Conservation (phyloP, 2,888 invertebrate species). For the Magallana nippona region DNA sequence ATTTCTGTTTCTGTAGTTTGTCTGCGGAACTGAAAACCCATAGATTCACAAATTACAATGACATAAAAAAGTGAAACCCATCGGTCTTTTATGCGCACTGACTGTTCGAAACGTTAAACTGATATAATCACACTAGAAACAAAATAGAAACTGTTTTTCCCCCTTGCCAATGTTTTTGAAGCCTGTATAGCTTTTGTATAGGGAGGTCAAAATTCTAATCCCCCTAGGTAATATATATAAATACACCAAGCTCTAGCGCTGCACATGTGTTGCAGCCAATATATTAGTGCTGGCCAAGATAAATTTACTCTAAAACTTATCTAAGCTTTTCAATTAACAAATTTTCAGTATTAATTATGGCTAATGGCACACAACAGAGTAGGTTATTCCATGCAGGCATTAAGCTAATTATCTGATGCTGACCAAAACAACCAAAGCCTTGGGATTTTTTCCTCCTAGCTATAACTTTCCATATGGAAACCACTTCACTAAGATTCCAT, state of each 20-base stretch:
- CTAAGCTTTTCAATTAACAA: slow-evolving; percentile 53
- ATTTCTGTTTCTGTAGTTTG: slow-evolving; percentile 33
- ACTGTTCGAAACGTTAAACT: slow-evolving; percentile 24
- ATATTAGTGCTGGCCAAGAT: slow-evolving; percentile 36
- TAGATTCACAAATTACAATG: slow-evolving; percentile 29
- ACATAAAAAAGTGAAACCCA: background rate
- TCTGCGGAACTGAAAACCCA: slow-evolving; percentile 22
- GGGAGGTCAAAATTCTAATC: slow-evolving; percentile 26
- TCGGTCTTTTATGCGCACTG: slow-evolving; percentile 14
- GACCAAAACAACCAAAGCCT: slow-evolving; percentile 37
- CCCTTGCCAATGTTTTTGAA: slow-evolving; percentile 23
- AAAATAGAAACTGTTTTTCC: background rate
- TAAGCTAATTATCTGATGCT: slow-evolving; percentile 43
- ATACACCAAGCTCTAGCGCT: slow-evolving; percentile 34
- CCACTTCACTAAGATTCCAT: slow-evolving; percentile 20
- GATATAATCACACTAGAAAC: slow-evolving; percentile 8
- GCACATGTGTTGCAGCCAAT: slow-evolving; percentile 41
- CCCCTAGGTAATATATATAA: slow-evolving; percentile 37
- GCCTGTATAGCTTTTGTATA: slow-evolving; percentile 8
- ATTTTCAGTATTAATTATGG: slow-evolving; percentile 51
- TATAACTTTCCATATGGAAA: slow-evolving; percentile 15
- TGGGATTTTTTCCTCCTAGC: slow-evolving; percentile 2
- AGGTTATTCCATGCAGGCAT: slow-evolving; percentile 43
- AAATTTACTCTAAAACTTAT: slow-evolving; percentile 52
- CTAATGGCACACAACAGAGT: slow-evolving; percentile 47